phyloP scores from a whole-genome alignment of 2,797 vertebrate species.

The Masticophis lateralis region DNA sequence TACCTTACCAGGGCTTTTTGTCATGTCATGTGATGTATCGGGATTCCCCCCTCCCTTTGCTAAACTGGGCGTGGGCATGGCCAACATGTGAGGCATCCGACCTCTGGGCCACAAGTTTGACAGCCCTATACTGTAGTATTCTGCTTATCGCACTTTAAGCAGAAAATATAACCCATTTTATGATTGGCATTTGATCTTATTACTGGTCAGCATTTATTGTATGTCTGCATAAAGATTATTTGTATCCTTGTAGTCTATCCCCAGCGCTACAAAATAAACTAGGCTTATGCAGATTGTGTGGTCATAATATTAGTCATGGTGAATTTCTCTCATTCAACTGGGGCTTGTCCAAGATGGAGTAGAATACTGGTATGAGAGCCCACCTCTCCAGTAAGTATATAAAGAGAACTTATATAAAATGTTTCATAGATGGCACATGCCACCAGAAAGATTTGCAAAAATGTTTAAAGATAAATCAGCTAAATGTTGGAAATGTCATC shows the following conservation, averaged over 20 bases:
- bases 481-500: too few relatives aligned
- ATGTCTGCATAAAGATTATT: background rate
- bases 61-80: too few relatives aligned
- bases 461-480: too few relatives aligned
- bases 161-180: background rate
- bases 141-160: background rate
- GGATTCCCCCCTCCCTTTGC: too few relatives aligned
- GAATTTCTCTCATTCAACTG: background rate
- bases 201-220: background rate
- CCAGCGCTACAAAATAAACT: background rate
- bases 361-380: background rate
- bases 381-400: background rate
- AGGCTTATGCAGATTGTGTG: background rate
- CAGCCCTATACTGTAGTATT: background rate
- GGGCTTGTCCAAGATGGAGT: background rate
- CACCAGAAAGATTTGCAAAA: too few relatives aligned
- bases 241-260: background rate
- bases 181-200: background rate
- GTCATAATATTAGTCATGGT: background rate
- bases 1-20: background rate
- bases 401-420: too few relatives aligned
- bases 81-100: too few relatives aligned
- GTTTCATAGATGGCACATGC: too few relatives aligned
- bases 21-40: too few relatives aligned
- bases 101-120: too few relatives aligned